Base-by-base conservation (phyloP, 2,888 invertebrate genomes). In the Petrolisthes manimaculis region DNA sequence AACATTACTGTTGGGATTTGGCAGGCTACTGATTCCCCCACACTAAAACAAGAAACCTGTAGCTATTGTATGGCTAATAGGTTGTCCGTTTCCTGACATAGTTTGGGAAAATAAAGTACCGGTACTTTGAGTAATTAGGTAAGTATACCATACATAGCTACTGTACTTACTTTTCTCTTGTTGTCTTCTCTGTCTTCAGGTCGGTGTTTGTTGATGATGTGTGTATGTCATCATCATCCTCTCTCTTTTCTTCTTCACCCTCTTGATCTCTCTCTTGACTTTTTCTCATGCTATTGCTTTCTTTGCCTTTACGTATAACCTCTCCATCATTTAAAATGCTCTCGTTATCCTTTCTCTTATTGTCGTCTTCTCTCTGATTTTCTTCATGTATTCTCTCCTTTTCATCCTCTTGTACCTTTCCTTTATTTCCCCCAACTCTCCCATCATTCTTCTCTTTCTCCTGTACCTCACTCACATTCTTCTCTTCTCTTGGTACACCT, bases 401-500 rank as follows among this genome's bases (percentile, higher is more conserved):
- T 3, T 75, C 37, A 37, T 37, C 12, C 12, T 14, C 75, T 53
- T 24, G 24, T 24, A 51, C 37, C 21, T 79, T 55, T 24, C 5
- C 21, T 12, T 56, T 6, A 55, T 21, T 80, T 18, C 21, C 12
- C 56, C 56, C 61, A 5, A 6, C 24, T 21, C 56, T 18, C 8
- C 56, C 56, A 55, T 56, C 56, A 56, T 80, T 61, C 18, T 9
- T 21, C 6, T 24, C 8, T 8, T 74, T 24, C n/a, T 56, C 56
- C 21, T 56, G n/a, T 51, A 3, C 55, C n/a, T 84, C 83, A 14
- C 51, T 18, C 18, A 14, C 3, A 9, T 4, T 24, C 51, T 74
- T 24, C 21, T 82, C 82, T 18, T 74, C 74, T 21, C 83, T 83
- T 54, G 83, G 83, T 21, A 83, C 71, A 55, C 55, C 83, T 53